phyloP scores from a whole-genome alignment of 2,888 invertebrate genomes.

The Troilus luridus region DNA sequence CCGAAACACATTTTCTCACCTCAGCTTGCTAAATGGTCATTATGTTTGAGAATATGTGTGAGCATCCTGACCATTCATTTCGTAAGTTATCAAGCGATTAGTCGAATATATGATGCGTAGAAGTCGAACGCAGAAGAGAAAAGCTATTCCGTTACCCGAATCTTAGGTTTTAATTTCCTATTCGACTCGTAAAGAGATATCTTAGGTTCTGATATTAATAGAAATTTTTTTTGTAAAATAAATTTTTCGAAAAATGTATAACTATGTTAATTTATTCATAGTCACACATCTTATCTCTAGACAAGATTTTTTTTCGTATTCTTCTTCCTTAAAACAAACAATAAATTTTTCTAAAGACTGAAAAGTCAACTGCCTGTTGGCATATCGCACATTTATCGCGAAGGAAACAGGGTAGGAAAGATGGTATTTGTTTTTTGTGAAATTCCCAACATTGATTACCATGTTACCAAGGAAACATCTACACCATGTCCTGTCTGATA shows the following conservation, averaged over 20 bases:
- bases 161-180: neutral
- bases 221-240: neutral
- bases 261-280: slow-evolving; percentile 9
- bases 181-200: neutral
- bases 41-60: neutral
- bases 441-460: slow-evolving; percentile 5
- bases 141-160: neutral
- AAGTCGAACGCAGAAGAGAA: neutral
- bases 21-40: slow-evolving; percentile 29
- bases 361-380: neutral
- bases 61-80: neutral
- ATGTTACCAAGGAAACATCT: slow-evolving; percentile 28
- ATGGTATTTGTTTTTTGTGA: neutral
- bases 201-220: neutral
- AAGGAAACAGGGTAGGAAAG: neutral
- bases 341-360: neutral
- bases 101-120: neutral
- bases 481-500: neutral
- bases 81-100: slow-evolving; percentile 34
- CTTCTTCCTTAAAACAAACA: neutral
- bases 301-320: neutral
- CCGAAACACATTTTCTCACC: slow-evolving; percentile 8
- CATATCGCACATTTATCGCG: neutral
- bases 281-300: neutral
- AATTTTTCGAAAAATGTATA: neutral